Evolutionary conservation across 2,888 invertebrate genomes (phyloP), one percentile per base, ranked within the genome.

Genomic region (Lithophane socia): DNA sequence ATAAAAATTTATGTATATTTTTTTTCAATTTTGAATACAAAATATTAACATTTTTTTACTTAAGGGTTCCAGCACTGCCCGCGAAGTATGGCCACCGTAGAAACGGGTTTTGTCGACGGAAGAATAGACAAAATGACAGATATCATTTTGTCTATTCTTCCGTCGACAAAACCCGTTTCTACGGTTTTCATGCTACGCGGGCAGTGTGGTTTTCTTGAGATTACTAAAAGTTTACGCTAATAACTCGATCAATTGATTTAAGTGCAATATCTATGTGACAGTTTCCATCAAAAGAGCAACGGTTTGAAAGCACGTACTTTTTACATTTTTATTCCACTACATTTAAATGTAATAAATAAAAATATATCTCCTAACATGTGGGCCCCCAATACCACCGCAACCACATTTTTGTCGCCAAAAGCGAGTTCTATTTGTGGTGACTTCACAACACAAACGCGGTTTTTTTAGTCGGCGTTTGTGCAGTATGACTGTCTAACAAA

Each of bases 381-480:
- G 83, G 44, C 56, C 89, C 85, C 89, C 76, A 87, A 85, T 89
- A 85, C 71, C 79, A 75, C 67, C 68, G 86, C 75, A 82, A 88
- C 82, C 82, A 86, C 86, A 89, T 89, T 91, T 89, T 90, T 86
- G 88, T 86, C 85, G 77, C 86, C 82, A 83, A 86, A 88, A 89
- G 83, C 84, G 87, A 81, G 82, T 90, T 88, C 87, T 87, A 89
- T 90, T 84, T 89, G 85, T 83, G 86, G 89, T 77, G 85, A 88
- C 86, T 88, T 87, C 84, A 79, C 87, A 80, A 79, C 87, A 80
- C 70, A 79, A 65, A 47, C 37, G 56, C 3, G 42, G 37, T 80
- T 78, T 75, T 83, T 85, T 44, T 44, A 1, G 44, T 44, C 44
- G 44, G 78, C 77, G 29, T 47, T 54, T 82, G 79, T 71, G 74